Evolutionary conservation across 1,140 invertebrate species (phyloP), one percentile per base, ranked within the genome.

Genomic region (Prorops nasuta): DNA sequence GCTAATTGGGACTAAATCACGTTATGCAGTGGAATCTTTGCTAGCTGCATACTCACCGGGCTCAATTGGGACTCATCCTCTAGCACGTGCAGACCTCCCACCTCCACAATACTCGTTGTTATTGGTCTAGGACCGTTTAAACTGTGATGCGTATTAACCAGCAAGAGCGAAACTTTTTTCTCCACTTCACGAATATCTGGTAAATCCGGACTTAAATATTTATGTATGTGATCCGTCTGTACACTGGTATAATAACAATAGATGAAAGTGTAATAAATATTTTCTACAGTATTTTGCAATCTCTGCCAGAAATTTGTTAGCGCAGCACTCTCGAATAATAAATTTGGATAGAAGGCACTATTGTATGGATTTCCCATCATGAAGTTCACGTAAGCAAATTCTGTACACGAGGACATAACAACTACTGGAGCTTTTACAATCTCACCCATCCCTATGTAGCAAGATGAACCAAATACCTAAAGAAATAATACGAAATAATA

Each of bases 351-450:
- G 50, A 83, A 80, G 0, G 83, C 77, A 0, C 80, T 73, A 32
- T 79, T 82, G 18, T 83, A 79, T 0, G 84, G 81, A 62, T 84
- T 86, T 0, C 79, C 83, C 17, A 84, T 69, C 51, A 83, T 77
- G 19, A 81, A 79, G 32, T 84, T 81, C 2, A 83, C 72, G 81
- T 80, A 84, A 0, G 82, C 81, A 49, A 83, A 73, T 3, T 81
- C 72, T 4, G 81, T 79, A 32, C 78, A 79, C 3, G 84, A 80
- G 44, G 79, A 72, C 0, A 84, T 55, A 0, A 80, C 80, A 2
- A 84, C 73, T 2, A 81, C 74, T 0, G 83, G 84, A 6, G 82
- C 72, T 21, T 80, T 76, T 46, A 82, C 80, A 38, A 77, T 72
- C 50, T 77, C 69, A 1, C 81, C 78, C n/a, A 84, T 65, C 0